Evolutionary conservation across 2,113 vertebrate species (phyloP).

Genomic region (Sturnus vulgaris): DNA sequence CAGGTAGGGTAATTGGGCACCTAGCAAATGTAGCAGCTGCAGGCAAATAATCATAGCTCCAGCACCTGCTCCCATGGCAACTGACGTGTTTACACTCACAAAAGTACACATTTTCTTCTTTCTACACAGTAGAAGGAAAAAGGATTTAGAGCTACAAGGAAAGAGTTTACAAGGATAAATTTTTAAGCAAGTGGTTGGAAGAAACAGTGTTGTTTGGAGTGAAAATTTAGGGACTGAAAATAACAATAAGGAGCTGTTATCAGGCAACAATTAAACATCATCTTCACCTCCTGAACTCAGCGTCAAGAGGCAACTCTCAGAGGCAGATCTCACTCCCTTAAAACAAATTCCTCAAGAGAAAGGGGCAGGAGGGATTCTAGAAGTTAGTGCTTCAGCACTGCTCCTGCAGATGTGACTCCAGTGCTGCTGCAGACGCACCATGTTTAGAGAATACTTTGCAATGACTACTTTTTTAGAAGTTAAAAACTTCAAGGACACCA

Average conservation of each 20-base stretch:
- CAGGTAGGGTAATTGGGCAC: constrained; percentile 50
- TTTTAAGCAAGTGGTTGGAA: background rate
- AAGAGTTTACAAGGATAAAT: background rate
- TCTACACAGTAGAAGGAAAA: background rate
- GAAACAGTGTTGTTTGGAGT: background rate
- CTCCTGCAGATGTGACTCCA: background rate
- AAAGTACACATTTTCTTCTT: constrained; percentile 33
- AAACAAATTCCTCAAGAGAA: background rate
- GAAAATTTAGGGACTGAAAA: background rate
- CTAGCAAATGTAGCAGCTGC: constrained; percentile 32
- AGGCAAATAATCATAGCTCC: constrained; percentile 52
- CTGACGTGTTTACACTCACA: constrained; percentile 54
- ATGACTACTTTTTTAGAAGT: background rate
- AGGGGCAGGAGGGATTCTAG: background rate
- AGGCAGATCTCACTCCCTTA: background rate
- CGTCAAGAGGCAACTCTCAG: background rate
- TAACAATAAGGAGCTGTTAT: background rate
- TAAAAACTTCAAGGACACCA: background rate
- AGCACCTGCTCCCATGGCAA: constrained; percentile 55
- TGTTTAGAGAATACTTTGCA: background rate
- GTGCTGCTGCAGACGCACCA: background rate
- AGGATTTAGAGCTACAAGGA: background rate
- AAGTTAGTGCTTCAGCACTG: background rate
- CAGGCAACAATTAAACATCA: background rate
- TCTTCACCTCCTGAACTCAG: background rate